Base-by-base conservation (phyloP, 2,113 vertebrate species). In the Hippocampus abdominalis region DNA sequence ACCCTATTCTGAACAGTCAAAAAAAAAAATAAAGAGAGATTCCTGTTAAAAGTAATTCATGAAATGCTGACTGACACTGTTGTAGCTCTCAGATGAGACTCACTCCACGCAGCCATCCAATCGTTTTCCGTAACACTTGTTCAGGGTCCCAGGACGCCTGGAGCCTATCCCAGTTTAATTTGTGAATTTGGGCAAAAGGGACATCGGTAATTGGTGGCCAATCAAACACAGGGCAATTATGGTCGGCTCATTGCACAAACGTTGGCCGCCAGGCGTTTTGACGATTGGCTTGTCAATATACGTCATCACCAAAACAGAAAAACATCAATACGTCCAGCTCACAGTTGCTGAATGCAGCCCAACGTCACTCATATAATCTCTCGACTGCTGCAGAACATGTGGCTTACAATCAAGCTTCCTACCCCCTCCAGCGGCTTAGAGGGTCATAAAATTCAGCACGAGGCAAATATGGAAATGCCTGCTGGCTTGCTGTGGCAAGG, bases 401-500 rank as follows among this genome's bases (percentile, higher is more conserved):
- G 63, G 76, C 78, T 76, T 80, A 87, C 81, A 86, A 84, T 82
- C 81, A 69, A 62, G 80, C 76, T 20, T 54, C 73, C 64, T 36
- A 68, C 84, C 74, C 71, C 66, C 69, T 64, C 36, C 70, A 54
- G 69, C 72, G 81, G 86, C 69, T 91, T 87, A 90, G 42, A 64
- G 76, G 76, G 71, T 80, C 70, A 84, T 91, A 91, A 36, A 36
- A 92, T 90, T 89, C 86, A 86, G 89, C 89, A 88, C 83, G 72
- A 82, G 88, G 86, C 79, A 83, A 74, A 72, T 66, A 71, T n/a
- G 65, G 62, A 73, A 67, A 54, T 75, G 73, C 80, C 83, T 69
- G 40, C 18, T 77, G 69, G 68, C 77, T 21, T 81, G 81, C 76
- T 75, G 75, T 64, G 62, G 64, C 66, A 51, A 25, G 54, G 70